Evolutionary conservation across 1,140 invertebrate species (phyloP), one percentile per base, ranked within the genome.

Genomic region (Orussus abietinus): DNA sequence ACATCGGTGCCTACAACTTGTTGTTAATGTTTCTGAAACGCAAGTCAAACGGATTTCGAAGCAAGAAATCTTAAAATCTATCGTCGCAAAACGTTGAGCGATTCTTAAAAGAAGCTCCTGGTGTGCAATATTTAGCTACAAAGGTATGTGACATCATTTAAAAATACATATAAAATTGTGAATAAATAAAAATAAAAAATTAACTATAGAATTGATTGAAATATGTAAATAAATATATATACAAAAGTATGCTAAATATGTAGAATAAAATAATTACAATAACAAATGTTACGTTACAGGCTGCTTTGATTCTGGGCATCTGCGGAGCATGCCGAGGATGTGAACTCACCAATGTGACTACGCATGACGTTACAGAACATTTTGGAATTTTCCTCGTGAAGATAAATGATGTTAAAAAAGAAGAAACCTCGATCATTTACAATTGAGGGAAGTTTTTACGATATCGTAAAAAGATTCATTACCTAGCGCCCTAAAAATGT

Each of bases 261-360:
- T 11, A 9, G 30, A 32, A 5, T 6, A 1, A 6, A 32, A 9
- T 1, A 5, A 32, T 1, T 13, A 7, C 5, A 5, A 32, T 1
- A 15, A 28, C 18, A 39, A 25, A 29, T 14, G 18, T n/a, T 38
- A 11, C 21, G 20, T 37, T 41, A 25, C 20, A 42, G 40, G 40
- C 26, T 20, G 40, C 40, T 26, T 62, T 30, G 36, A 59, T 47
- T 39, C 6, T 44, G 13, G 45, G 38, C 13, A 35, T 51, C 20
- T 33, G 21, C 29, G 45, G 42, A 6, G 46, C 46, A 11, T 52
- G 41, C 30, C 13, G 46, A 31, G 36, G 39, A 29, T 18, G 39
- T 7, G 41, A 49, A 37, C 35, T 52, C 12, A 9, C n/a, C 9
- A 39, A 49, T 13, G 15, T 52, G n/a, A 49, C 29, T 15, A 4